Evolutionary conservation across 2,888 invertebrate genomes (phyloP).

Genomic region (Zele albiditarsus): DNA sequence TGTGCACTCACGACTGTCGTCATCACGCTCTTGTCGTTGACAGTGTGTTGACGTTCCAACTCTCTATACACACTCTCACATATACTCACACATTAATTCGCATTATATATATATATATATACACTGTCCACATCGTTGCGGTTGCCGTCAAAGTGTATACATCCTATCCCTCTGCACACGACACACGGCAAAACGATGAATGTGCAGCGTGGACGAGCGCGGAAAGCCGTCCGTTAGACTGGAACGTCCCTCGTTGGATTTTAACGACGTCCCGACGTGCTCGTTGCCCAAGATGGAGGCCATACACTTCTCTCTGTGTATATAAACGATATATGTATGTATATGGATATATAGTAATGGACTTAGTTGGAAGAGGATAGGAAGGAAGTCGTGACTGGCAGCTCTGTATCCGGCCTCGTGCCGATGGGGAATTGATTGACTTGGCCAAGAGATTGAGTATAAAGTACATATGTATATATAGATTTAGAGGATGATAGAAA

Average conservation of each 20-base stretch:
- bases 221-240: slow-evolving; percentile 16
- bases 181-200: slow-evolving; percentile 13
- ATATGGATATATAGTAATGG: neutral
- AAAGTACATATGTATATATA: neutral
- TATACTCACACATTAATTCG: neutral
- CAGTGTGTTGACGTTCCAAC: neutral
- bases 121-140: slow-evolving; percentile 27
- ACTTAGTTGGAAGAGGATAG: slow-evolving; percentile 13
- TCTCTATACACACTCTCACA: neutral
- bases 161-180: slow-evolving; percentile 5
- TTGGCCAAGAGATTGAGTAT: slow-evolving; percentile 34
- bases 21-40: neutral
- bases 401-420: slow-evolving; percentile 30
- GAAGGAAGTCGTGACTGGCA: slow-evolving; percentile 37
- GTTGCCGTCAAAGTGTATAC: slow-evolving; percentile 24
- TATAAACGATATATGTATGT: neutral
- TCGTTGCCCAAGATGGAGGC: slow-evolving; percentile 25
- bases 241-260: slow-evolving; percentile 26
- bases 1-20: neutral
- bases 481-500: neutral
- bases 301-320: neutral
- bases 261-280: slow-evolving; percentile 27
- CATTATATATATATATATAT: neutral
- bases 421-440: slow-evolving; percentile 38
- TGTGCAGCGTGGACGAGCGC: slow-evolving; percentile 11